Percentiles rank a stretch among this genome's conserved stretches.
phyloP scores from a whole-genome alignment of 1,140 invertebrate species.

The Manduca sexta region DNA sequence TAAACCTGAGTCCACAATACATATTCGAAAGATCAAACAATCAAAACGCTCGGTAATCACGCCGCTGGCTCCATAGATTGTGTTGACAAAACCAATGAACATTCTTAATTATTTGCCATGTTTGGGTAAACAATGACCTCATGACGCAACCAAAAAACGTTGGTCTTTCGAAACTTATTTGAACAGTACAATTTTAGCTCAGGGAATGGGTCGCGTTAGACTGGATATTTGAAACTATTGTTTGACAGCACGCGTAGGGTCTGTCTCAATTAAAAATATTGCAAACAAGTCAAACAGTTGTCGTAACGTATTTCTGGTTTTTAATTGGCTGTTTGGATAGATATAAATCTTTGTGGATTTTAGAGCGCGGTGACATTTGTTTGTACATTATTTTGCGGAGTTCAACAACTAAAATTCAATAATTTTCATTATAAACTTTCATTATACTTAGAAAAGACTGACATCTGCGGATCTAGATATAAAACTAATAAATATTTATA shows the following conservation, averaged over 20 bases:
- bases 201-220: constrained; percentile 28
- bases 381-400: neutral
- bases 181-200: neutral
- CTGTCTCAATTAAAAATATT: constrained; percentile 70
- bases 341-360: constrained; percentile 21
- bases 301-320: constrained; percentile 46
- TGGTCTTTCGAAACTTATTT: constrained; percentile 17
- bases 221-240: constrained; percentile 50
- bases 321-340: constrained; percentile 62
- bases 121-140: constrained; percentile 63
- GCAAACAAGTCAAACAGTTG: constrained; percentile 67
- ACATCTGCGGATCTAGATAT: too few relatives aligned
- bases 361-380: neutral
- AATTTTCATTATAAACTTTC: too few relatives aligned
- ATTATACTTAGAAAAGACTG: too few relatives aligned
- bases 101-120: constrained; percentile 70
- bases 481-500: too few relatives aligned
- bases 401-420: too few relatives aligned
- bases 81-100: constrained; percentile 69
- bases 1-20: constrained; percentile 41
- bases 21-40: constrained; percentile 54
- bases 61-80: constrained; percentile 34
- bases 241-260: constrained; percentile 49
- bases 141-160: constrained; percentile 18
- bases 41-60: constrained; percentile 39